Conservation (phyloP, 2,797 vertebrate genomes). For the Manis crassicaudata region DNA sequence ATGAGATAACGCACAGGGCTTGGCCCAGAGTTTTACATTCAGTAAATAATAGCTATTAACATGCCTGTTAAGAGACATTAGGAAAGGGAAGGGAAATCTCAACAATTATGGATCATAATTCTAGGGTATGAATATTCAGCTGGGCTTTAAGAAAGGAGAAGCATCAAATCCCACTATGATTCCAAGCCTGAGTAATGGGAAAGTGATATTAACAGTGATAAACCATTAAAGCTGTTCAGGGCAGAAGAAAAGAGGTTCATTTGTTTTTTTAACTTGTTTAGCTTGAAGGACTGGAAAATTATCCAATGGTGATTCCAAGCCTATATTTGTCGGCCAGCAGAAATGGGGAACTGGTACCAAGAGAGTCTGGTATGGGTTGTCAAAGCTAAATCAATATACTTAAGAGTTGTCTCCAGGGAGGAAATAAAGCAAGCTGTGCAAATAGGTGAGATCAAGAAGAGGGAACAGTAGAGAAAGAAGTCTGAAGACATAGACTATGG, state of each 20-base stretch:
- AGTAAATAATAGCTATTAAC: neutral
- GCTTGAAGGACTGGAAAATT: neutral
- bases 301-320: slow-evolving; percentile 9
- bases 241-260: neutral
- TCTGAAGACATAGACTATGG: neutral
- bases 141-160: neutral
- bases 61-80: neutral
- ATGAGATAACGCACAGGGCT: slow-evolving; percentile 27
- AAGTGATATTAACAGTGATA: slow-evolving; percentile 23
- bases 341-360: slow-evolving; percentile 5
- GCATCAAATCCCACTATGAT: neutral
- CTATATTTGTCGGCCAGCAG: neutral
- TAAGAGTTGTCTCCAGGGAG: neutral
- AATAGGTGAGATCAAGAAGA: slow-evolving; percentile 12
- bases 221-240: slow-evolving; percentile 7
- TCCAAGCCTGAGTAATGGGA: neutral
- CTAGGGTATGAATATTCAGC: neutral
- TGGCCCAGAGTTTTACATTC: neutral
- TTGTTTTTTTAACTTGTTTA: slow-evolving; percentile 32
- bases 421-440: slow-evolving; percentile 29
- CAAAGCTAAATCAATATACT: slow-evolving; percentile 38
- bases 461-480: neutral
- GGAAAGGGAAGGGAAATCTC: neutral
- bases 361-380: neutral
- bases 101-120: neutral